Percentiles rank a stretch among this genome's conserved stretches.
phyloP scores from a whole-genome alignment of 2,888 invertebrate species.

The Pammene aurita region DNA sequence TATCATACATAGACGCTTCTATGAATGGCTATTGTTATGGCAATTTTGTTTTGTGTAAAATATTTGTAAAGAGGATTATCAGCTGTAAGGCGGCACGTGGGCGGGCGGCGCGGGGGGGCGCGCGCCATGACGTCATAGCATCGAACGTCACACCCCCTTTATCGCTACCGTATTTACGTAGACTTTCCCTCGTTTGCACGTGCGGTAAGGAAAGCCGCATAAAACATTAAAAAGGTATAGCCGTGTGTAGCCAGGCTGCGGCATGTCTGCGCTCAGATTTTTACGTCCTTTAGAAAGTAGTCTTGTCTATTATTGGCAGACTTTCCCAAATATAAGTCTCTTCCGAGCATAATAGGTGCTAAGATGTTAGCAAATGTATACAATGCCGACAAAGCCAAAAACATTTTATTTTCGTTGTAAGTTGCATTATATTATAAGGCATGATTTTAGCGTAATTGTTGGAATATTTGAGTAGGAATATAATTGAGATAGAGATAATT shows the following conservation, averaged over 20 bases:
- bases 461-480: no score
- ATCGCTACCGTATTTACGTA: constrained; percentile 44
- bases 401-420: no score
- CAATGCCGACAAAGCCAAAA: no score
- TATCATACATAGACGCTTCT: background rate
- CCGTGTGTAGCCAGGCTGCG: constrained; percentile 10
- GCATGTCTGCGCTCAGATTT: constrained; percentile 15
- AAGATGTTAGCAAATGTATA: background rate
- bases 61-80: constrained; percentile 46
- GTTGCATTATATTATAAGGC: no score
- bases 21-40: constrained; percentile 4
- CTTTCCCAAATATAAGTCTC: constrained; percentile 12
- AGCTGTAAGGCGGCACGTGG: constrained; percentile 42
- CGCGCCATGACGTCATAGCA: constrained; percentile 53
- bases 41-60: constrained; percentile 25
- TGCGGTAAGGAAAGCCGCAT: constrained; percentile 1
- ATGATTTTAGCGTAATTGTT: no score
- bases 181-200: constrained; percentile 32
- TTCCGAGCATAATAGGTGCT: constrained; percentile 20
- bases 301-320: constrained; percentile 16
- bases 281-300: constrained; percentile 21
- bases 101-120: constrained; percentile 43
- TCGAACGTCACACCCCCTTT: constrained; percentile 64
- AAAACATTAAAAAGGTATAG: constrained; percentile 10
- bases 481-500: no score